A percentile compares a stretch with the other conserved stretches of the same genome.
These are phyloP conservation scores for Phrynocephalus vlangalii DNA, from an alignment of 2,797 vertebrate species.

Conservation along the genomic window DNA sequence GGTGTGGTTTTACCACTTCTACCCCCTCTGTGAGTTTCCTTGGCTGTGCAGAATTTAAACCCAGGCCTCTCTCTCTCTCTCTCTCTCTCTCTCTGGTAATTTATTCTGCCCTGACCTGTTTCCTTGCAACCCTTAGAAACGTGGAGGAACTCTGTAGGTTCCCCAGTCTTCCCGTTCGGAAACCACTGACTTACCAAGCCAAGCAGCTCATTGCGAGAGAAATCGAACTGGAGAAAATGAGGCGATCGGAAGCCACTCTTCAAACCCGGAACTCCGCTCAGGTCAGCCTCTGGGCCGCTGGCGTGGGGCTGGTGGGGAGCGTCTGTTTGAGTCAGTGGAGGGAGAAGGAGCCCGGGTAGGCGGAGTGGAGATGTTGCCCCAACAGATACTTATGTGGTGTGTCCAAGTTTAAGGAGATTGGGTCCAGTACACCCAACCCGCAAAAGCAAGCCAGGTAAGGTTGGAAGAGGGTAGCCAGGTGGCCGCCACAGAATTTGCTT, in stretches of 20 bases:
- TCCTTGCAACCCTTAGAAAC: constrained; percentile 75
- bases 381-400: too few species aligned
- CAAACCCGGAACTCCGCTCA: constrained; percentile 68
- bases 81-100: not conserved
- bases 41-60: too few species aligned
- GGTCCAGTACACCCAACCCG: too few species aligned
- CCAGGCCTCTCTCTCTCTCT: not conserved
- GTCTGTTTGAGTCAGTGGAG: not conserved
- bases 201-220: constrained; percentile 94
- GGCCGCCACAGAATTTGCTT: too few species aligned
- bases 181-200: constrained; percentile 93
- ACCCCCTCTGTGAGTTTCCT: too few species aligned
- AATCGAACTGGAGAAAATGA: constrained; percentile 95
- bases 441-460: too few species aligned
- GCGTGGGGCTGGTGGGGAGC: not conserved
- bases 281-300: constrained; percentile 63
- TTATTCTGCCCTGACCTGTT: rapidly evolving
- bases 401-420: too few species aligned
- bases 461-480: too few species aligned
- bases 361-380: too few species aligned
- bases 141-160: constrained; percentile 90
- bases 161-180: constrained; percentile 84
- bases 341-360: too few species aligned
- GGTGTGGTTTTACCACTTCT: too few species aligned
- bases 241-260: constrained; percentile 84